phyloP scores from a whole-genome alignment of 2,797 vertebrate species.

The Rhynchonycteris naso region DNA sequence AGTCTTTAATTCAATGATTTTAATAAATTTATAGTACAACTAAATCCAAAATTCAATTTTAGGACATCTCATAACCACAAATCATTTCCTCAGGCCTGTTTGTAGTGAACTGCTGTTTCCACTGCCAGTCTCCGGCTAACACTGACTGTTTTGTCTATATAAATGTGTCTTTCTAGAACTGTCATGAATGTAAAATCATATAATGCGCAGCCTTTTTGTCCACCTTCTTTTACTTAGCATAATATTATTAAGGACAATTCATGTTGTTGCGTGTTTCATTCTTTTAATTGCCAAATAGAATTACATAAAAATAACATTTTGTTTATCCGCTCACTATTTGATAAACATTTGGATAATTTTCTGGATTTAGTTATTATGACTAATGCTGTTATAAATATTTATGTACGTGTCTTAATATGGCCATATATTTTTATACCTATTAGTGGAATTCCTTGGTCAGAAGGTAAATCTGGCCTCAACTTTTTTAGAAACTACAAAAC shows the following conservation, averaged over 20 bases:
- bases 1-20: background rate
- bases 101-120: background rate
- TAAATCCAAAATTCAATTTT: conserved; percentile 36
- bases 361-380: conserved; percentile 18
- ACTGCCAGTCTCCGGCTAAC: background rate
- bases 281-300: conserved; percentile 10
- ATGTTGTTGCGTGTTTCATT: background rate
- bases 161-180: background rate
- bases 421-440: background rate
- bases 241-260: conserved; percentile 24
- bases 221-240: too few relatives aligned
- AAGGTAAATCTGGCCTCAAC: background rate
- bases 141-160: conserved; percentile 25
- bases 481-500: background rate
- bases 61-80: conserved; percentile 3
- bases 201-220: background rate
- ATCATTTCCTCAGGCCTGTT: background rate
- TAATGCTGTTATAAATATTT: background rate
- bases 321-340: too few relatives aligned
- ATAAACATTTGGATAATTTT: conserved; percentile 7
- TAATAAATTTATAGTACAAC: conserved; percentile 10
- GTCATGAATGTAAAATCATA: background rate
- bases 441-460: background rate
- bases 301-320: background rate
- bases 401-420: background rate